Conservation (phyloP, 2,888 invertebrate species). For the Dichetophora obliterata region DNA sequence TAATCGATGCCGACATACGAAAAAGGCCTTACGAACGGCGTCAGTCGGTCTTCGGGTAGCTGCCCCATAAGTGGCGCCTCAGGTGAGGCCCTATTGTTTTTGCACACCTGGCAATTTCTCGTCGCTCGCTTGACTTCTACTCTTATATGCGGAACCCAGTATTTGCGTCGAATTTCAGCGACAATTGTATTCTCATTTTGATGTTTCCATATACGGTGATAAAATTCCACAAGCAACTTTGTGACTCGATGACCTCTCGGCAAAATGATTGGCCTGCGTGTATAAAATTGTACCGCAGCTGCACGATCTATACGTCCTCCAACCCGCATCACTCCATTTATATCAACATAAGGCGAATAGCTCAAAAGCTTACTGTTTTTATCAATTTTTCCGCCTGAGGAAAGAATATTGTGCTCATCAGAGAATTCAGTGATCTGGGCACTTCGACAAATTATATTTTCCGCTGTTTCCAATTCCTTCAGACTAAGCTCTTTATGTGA, state of each 20-base stretch:
- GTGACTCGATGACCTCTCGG: not conserved
- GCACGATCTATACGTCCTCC: too few relatives aligned
- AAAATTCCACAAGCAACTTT: not conserved
- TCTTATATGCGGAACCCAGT: not conserved
- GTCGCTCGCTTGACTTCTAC: not conserved
- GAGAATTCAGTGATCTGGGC: too few relatives aligned
- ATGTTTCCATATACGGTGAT: conserved; percentile 25
- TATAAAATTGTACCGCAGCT: too few relatives aligned
- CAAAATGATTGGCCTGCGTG: not conserved
- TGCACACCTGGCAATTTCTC: conserved; percentile 22
- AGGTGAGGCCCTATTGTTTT: conserved; percentile 30
- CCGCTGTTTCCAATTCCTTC: too few relatives aligned
- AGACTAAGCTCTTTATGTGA: too few relatives aligned
- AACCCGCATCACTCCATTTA: too few relatives aligned
- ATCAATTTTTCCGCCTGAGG: too few relatives aligned
- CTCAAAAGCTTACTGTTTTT: too few relatives aligned
- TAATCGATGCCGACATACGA: conserved; percentile 37
- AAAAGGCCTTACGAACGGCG: conserved; percentile 30
- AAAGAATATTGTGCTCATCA: too few relatives aligned
- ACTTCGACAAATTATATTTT: too few relatives aligned
- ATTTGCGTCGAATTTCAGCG: not conserved
- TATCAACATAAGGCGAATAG: too few relatives aligned
- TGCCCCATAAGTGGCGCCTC: conserved; percentile 41
- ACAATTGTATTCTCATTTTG: conserved; percentile 19
- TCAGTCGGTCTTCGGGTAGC: conserved; percentile 36